Conservation (phyloP, 2,888 invertebrate species). For the Diploptera punctata region DNA sequence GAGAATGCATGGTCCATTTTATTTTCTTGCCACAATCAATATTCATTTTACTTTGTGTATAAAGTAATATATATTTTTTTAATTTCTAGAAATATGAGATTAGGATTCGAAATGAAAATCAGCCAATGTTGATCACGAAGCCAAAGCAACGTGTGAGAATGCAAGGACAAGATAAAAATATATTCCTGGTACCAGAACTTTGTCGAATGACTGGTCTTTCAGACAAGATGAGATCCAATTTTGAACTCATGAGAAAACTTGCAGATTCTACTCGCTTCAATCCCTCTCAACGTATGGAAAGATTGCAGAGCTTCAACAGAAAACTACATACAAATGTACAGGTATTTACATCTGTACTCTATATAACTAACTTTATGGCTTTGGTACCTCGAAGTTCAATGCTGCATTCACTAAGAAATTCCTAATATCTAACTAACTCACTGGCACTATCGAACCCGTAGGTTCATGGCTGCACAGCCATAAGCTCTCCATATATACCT, state of each 20-base stretch:
- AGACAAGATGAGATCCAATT: conserved; percentile 68
- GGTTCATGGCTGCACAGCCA: too few relatives aligned
- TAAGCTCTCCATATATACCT: too few relatives aligned
- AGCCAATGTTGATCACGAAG: conserved; percentile 81
- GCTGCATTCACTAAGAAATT: too few relatives aligned
- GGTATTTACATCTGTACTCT: too few relatives aligned
- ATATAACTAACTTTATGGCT: too few relatives aligned
- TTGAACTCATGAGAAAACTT: conserved; percentile 72
- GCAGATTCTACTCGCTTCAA: conserved; percentile 75
- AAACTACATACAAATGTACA: conserved; percentile 64
- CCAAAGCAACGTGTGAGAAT: conserved; percentile 74
- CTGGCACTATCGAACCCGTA: too few relatives aligned
- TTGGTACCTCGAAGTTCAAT: too few relatives aligned
- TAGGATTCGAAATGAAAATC: conserved; percentile 64
- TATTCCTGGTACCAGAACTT: conserved; percentile 84
- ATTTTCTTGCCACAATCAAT: background rate
- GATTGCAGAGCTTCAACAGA: conserved; percentile 69
- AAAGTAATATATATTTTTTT: background rate
- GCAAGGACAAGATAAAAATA: too few relatives aligned
- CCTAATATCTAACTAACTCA: too few relatives aligned
- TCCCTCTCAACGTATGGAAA: conserved; percentile 70
- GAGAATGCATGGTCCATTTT: conserved; percentile 66
- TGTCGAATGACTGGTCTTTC: conserved; percentile 84
- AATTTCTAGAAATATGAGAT: conserved; percentile 62
- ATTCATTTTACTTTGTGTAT: too few relatives aligned